Percentiles rank a stretch among this genome's conserved stretches.
These are phyloP conservation scores for Andricus grossulariae DNA, from an alignment of 1,140 invertebrate genomes.

Conservation along the genomic window DNA sequence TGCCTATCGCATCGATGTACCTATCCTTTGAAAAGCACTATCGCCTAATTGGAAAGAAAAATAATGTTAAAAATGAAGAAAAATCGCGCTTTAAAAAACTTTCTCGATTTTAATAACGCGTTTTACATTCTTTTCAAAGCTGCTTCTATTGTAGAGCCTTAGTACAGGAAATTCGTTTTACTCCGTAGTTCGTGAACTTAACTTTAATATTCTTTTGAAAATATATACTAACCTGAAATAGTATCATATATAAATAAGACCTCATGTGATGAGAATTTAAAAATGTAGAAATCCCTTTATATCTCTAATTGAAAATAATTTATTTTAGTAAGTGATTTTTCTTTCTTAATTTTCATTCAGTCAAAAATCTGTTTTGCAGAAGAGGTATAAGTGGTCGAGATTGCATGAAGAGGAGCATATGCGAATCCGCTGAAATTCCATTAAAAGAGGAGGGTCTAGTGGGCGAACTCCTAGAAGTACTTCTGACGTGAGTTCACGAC, in stretches of 20 bases:
- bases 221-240: not conserved
- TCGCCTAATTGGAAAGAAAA: not conserved
- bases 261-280: too few relatives aligned
- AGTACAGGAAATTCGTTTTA: not conserved
- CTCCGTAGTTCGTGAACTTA: not conserved
- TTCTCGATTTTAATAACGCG: constrained; percentile 6
- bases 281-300: too few relatives aligned
- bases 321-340: not conserved
- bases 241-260: constrained; percentile 38
- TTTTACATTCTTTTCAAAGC: constrained; percentile 25
- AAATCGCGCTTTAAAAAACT: not conserved
- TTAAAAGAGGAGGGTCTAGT: constrained; percentile 73
- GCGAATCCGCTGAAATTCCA: constrained; percentile 71
- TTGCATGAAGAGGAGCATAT: constrained; percentile 74
- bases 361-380: constrained; percentile 52
- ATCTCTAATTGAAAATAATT: too few relatives aligned
- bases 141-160: not conserved
- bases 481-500: constrained; percentile 72
- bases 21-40: not conserved
- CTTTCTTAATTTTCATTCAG: not conserved
- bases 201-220: not conserved
- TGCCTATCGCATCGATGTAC: not conserved
- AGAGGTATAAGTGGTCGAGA: constrained; percentile 63
- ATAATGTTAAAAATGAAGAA: not conserved
- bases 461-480: constrained; percentile 74